A percentile compares a stretch with the other conserved stretches of the same genome.
These are phyloP conservation scores for Amazona finschi DNA, from an alignment of 2,797 vertebrate genomes.

Conservation along the genomic window DNA sequence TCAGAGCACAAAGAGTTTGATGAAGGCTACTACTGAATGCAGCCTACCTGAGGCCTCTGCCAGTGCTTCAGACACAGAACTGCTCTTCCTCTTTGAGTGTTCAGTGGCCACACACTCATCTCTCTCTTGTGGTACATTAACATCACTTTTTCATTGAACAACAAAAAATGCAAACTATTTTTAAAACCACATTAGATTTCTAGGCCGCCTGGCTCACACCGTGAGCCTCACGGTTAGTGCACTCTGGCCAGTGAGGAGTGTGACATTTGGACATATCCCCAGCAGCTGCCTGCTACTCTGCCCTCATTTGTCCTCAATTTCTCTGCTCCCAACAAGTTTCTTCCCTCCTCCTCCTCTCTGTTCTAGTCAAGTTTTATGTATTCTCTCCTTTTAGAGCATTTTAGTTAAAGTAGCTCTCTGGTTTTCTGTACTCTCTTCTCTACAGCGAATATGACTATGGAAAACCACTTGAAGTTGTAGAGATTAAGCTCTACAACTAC, in stretches of 20 bases:
- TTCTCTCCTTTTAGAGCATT: neutral
- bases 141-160: neutral
- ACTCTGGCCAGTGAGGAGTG: neutral
- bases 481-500: neutral
- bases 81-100: neutral
- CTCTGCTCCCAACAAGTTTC: neutral
- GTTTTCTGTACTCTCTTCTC: neutral
- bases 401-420: neutral
- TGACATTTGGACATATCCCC: neutral
- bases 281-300: neutral
- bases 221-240: rapidly evolving
- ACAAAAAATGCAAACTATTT: neutral
- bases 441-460: neutral
- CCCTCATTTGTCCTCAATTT: neutral
- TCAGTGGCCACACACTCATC: rapidly evolving
- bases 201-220: neutral
- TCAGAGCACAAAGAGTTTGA: neutral
- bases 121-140: neutral
- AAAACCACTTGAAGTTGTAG: neutral
- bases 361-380: neutral
- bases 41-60: neutral
- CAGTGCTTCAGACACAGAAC: neutral
- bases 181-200: neutral
- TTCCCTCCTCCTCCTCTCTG: neutral
- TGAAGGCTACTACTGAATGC: neutral